Evolutionary conservation across 2,797 vertebrate species (phyloP).

Genomic region (Remorina albescens): DNA sequence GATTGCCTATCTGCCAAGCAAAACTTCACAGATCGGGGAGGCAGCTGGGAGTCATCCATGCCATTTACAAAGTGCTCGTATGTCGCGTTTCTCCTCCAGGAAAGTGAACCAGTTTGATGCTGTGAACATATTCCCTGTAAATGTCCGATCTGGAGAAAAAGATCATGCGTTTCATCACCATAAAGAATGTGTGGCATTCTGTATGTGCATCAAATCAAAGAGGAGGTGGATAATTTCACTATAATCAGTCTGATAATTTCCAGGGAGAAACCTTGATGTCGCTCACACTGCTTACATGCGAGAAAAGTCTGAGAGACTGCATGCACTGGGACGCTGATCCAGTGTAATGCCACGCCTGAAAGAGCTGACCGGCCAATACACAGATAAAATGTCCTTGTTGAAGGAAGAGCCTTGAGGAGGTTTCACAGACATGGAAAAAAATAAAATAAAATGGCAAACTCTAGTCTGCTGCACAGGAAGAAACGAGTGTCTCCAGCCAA

Average conservation of each 20-base stretch:
- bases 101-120: not conserved
- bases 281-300: not conserved
- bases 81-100: not conserved
- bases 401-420: not conserved
- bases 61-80: not conserved
- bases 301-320: constrained; percentile 1
- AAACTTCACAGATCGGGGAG: not conserved
- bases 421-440: not conserved
- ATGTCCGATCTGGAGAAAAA: not conserved
- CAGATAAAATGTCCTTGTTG: not conserved
- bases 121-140: constrained; percentile 11
- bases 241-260: constrained; percentile 7
- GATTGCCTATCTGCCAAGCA: constrained; percentile 26
- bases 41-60: not conserved
- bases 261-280: constrained; percentile 3
- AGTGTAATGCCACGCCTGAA: too few species aligned
- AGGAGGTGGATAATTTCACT: constrained; percentile 39
- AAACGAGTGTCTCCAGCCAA: not conserved
- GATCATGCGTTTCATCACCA: not conserved
- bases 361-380: not conserved
- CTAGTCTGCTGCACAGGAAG: not conserved
- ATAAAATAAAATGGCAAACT: not conserved
- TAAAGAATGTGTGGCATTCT: too few species aligned
- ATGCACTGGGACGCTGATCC: not conserved
- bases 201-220: not conserved